Evolutionary conservation across 2,888 invertebrate species (phyloP).

Genomic region (Nomada ferruginata): DNA sequence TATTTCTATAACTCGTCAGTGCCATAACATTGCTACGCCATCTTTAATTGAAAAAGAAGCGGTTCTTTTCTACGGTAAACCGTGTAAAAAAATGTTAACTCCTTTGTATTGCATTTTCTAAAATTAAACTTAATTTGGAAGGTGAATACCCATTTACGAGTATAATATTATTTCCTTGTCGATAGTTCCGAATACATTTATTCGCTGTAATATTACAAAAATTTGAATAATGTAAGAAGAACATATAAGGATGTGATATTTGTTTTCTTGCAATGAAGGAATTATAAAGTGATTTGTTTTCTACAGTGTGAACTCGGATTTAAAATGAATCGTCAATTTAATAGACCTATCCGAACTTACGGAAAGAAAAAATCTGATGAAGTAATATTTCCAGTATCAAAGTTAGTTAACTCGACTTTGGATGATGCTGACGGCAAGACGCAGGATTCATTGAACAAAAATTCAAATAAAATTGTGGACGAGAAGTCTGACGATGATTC

Average conservation of each 20-base stretch:
- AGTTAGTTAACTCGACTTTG: not conserved
- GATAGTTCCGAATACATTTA: not conserved
- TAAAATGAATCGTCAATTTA: conserved; percentile 37
- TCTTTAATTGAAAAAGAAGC: conserved; percentile 20
- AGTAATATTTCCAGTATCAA: conserved; percentile 2
- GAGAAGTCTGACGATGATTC: conserved; percentile 40
- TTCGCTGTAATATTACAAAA: not conserved
- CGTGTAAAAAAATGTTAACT: not conserved
- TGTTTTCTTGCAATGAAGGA: not conserved
- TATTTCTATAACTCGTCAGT: not conserved
- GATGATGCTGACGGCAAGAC: not conserved
- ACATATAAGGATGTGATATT: not conserved
- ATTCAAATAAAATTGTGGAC: not conserved
- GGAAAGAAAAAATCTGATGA: conserved; percentile 38
- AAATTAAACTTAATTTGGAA: not conserved
- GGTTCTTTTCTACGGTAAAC: not conserved
- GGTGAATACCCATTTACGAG: not conserved
- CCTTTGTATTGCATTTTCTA: not conserved
- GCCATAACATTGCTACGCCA: conserved; percentile 1
- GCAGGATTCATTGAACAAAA: not conserved
- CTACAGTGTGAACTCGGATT: not conserved
- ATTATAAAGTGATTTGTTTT: not conserved
- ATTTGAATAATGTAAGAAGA: no score
- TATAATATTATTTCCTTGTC: not conserved
- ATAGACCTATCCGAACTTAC: conserved; percentile 62